Evolutionary conservation across 2,888 invertebrate species (phyloP).

Genomic region (Brenthis ino): DNA sequence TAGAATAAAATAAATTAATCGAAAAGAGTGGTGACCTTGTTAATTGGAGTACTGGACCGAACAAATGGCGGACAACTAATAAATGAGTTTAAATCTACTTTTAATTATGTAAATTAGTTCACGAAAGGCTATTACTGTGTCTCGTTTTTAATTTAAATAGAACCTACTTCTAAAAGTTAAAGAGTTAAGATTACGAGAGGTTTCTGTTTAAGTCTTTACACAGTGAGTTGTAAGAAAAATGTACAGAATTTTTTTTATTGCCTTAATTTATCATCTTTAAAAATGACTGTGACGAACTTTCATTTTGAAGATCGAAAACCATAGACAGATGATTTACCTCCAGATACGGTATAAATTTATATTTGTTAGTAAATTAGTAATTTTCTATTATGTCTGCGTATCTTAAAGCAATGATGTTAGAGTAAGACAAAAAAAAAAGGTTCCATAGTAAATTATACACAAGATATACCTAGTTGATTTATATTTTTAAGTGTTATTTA

Average conservation of each 20-base stretch:
- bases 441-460: too few relatives aligned
- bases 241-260: conserved; percentile 38
- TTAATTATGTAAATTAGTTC: conserved; percentile 26
- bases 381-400: too few relatives aligned
- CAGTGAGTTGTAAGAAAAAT: conserved; percentile 14
- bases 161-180: conserved; percentile 14
- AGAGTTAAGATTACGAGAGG: conserved; percentile 16
- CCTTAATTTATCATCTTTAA: conserved; percentile 1
- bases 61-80: neutral
- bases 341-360: too few relatives aligned
- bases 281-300: neutral
- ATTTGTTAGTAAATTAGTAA: too few relatives aligned
- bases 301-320: neutral
- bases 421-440: too few relatives aligned
- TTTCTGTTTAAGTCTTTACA: conserved; percentile 12
- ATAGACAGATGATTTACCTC: too few relatives aligned
- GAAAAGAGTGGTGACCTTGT: too few relatives aligned
- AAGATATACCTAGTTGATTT: too few relatives aligned
- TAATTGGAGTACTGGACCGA: neutral
- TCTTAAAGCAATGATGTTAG: too few relatives aligned
- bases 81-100: conserved; percentile 10
- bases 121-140: conserved; percentile 11
- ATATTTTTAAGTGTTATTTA: too few relatives aligned
- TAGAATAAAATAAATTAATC: too few relatives aligned
- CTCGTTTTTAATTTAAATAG: conserved; percentile 32